Evolutionary conservation across 2,797 vertebrate genomes (phyloP).

Genomic region (Gymnopithys bicolor): DNA sequence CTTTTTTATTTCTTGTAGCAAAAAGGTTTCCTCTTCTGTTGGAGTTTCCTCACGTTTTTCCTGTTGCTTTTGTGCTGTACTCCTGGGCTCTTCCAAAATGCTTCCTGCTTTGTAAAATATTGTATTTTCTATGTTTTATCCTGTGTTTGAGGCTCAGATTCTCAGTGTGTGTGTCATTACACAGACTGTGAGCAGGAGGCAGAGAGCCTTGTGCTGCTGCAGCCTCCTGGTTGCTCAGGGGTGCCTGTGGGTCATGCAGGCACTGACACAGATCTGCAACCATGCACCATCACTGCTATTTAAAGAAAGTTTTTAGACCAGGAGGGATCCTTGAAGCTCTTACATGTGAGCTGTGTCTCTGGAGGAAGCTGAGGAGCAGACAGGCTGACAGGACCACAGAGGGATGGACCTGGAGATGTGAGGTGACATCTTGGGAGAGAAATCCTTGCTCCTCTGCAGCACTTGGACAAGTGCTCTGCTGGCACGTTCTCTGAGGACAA

Average conservation of each 20-base stretch:
- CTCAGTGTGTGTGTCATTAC: neutral
- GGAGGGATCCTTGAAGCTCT: neutral
- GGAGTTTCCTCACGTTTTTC: neutral
- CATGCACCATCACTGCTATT: neutral
- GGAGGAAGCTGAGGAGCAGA: neutral
- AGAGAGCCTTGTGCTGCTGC: neutral
- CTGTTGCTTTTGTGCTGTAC: neutral
- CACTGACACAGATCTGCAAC: neutral
- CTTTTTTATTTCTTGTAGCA: neutral
- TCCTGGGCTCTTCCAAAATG: neutral
- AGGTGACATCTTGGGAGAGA: neutral
- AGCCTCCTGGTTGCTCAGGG: neutral
- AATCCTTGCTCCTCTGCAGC: neutral
- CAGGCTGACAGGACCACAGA: neutral
- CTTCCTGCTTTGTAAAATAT: neutral
- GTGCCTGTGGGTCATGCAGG: neutral
- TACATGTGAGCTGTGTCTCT: neutral
- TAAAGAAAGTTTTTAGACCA: neutral
- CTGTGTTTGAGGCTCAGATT: neutral
- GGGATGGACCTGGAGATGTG: neutral
- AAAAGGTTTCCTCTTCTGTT: neutral
- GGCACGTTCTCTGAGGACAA: neutral
- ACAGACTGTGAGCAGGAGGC: neutral
- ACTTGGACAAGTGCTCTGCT: neutral
- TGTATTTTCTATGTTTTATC: neutral